Percentiles rank a stretch among this genome's conserved stretches.
Conservation (phyloP, 2,888 invertebrate genomes). For the Lingula anatina region DNA sequence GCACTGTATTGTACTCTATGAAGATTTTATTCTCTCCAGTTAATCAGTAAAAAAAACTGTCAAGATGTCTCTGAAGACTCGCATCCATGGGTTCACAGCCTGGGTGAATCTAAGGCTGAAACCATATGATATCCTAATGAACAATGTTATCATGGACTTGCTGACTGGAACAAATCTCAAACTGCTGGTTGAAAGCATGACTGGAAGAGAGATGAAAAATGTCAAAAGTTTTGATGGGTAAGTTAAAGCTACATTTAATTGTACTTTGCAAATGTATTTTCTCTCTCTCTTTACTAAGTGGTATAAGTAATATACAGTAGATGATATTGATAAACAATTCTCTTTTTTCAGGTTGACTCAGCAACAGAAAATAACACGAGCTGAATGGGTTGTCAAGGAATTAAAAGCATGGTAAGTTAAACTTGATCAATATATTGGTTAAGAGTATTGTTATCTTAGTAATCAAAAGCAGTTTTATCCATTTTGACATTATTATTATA, state of each 20-base stretch:
- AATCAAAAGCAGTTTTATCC: too few species aligned
- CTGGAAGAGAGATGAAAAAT: conserved; percentile 37
- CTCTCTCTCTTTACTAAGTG: neutral
- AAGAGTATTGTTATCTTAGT: too few species aligned
- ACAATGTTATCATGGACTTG: conserved; percentile 48
- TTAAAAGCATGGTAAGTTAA: conserved; percentile 37
- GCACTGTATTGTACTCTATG: too few species aligned
- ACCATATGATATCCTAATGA: conserved; percentile 39
- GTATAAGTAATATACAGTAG: neutral
- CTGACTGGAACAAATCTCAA: conserved; percentile 48
- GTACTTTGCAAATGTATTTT: too few species aligned
- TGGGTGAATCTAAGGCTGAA: conserved; percentile 49
- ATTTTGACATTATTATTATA: too few species aligned
- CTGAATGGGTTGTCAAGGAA: conserved; percentile 48
- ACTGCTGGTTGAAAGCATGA: conserved; percentile 43
- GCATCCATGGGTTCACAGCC: conserved; percentile 47
- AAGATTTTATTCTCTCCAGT: too few species aligned
- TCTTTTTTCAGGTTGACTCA: conserved; percentile 33
- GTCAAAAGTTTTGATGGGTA: conserved; percentile 48
- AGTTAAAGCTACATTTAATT: conserved; percentile 1
- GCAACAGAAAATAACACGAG: conserved; percentile 44
- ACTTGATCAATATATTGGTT: too few species aligned
- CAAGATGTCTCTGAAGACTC: conserved; percentile 42
- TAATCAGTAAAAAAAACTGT: too few species aligned
- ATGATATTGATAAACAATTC: neutral